These are phyloP conservation scores for Lycia hirtaria DNA, from an alignment of 2,888 invertebrate genomes.

Conservation along the genomic window DNA sequence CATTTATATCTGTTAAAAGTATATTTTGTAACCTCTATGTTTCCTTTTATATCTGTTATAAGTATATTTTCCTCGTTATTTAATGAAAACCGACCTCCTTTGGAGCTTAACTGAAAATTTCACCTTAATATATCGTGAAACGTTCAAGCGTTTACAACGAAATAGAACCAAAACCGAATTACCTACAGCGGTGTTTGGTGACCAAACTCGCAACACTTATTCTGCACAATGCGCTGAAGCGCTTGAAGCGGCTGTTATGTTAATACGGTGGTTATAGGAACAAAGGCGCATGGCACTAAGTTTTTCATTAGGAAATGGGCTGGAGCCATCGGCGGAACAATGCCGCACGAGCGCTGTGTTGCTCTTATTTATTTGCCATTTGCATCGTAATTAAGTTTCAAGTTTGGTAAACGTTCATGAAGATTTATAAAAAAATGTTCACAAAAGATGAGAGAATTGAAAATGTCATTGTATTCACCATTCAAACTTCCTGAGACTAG, in stretches of 20 bases:
- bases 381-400: constrained; percentile 39
- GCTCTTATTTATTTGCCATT: constrained; percentile 43
- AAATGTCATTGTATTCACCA: no score
- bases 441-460: no score
- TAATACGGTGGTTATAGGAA: constrained; percentile 55
- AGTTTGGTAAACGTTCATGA: background rate
- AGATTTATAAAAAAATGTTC: no score
- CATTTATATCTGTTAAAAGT: no score
- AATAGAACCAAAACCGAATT: constrained; percentile 22
- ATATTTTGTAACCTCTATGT: no score
- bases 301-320: constrained; percentile 52
- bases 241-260: constrained; percentile 49
- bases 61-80: no score
- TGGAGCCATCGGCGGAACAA: constrained; percentile 44
- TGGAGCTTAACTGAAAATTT: background rate
- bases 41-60: no score
- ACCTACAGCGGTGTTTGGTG: constrained; percentile 9
- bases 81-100: background rate
- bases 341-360: constrained; percentile 41
- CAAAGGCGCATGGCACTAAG: constrained; percentile 47
- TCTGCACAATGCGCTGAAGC: constrained; percentile 28
- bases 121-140: no score
- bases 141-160: constrained; percentile 9
- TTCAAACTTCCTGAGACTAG: no score
- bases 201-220: constrained; percentile 27